Conservation (phyloP, 2,888 invertebrate genomes). For the Apamea crenata region DNA sequence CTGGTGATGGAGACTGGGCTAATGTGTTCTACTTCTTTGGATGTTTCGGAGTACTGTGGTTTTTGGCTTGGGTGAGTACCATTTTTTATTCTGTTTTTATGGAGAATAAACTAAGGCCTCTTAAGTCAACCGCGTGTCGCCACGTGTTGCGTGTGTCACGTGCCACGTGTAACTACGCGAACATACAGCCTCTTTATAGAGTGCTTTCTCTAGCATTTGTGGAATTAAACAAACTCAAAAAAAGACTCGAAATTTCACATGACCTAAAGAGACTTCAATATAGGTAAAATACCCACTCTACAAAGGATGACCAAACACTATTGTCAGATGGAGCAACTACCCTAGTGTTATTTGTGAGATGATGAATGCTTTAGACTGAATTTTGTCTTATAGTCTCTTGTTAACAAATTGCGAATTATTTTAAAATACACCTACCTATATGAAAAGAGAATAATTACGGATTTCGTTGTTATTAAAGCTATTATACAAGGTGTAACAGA, state of each 20-base stretch:
- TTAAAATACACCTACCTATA: neutral
- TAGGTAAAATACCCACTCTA: neutral
- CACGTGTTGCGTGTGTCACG: too few species aligned
- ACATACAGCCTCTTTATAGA: neutral
- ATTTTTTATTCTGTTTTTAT: neutral
- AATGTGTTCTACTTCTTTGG: conserved; percentile 91
- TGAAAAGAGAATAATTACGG: neutral
- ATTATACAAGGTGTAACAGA: too few species aligned
- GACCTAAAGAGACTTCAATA: neutral
- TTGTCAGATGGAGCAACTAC: neutral
- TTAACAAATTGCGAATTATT: neutral
- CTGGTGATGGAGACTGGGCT: conserved; percentile 89
- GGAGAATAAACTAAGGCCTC: too few species aligned
- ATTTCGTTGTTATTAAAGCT: neutral
- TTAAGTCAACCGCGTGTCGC: too few species aligned
- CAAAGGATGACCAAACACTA: neutral
- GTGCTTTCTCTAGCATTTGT: neutral
- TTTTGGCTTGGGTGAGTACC: conserved; percentile 86
- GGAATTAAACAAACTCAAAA: neutral
- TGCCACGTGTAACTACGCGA: neutral
- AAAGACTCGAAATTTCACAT: neutral
- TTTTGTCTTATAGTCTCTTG: neutral
- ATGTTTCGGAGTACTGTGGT: conserved; percentile 90
- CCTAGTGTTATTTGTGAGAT: neutral
- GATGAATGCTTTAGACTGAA: neutral